Conservation (phyloP, 2,888 invertebrate genomes). For the Drosophila nr. perissopoda region DNA sequence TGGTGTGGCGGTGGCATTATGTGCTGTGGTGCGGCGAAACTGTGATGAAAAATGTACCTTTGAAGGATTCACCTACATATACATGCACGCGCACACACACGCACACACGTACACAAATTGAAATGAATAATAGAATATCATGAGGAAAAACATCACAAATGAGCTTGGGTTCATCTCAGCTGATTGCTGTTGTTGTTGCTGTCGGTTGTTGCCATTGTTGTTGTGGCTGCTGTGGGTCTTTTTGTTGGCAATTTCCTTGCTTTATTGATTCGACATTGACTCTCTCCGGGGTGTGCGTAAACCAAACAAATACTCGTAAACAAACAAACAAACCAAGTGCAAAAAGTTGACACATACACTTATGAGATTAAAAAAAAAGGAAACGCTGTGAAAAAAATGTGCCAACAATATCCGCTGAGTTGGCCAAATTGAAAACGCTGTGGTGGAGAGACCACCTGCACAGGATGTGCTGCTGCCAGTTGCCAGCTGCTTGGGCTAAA, state of each 20-base stretch:
- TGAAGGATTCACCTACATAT: slow-evolving; percentile 55
- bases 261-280: slow-evolving; percentile 66
- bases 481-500: slow-evolving; percentile 25
- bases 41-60: slow-evolving; percentile 73
- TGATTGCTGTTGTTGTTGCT: slow-evolving; percentile 34
- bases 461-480: slow-evolving; percentile 20
- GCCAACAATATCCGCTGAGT: slow-evolving; percentile 45
- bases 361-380: slow-evolving; percentile 71
- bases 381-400: slow-evolving; percentile 8
- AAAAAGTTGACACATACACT: slow-evolving; percentile 79
- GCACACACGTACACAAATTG: slow-evolving; percentile 50
- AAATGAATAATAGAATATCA: slow-evolving; percentile 78
- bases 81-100: slow-evolving; percentile 7
- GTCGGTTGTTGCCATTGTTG: slow-evolving; percentile 1
- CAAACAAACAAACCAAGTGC: slow-evolving; percentile 49
- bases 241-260: slow-evolving; percentile 65
- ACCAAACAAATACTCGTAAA: slow-evolving; percentile 47
- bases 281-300: slow-evolving; percentile 73
- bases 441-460: slow-evolving; percentile 30
- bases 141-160: slow-evolving; percentile 72
- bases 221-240: slow-evolving; percentile 38
- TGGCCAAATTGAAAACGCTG: slow-evolving; percentile 60
- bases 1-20: neutral
- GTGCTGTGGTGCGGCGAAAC: slow-evolving; percentile 9
- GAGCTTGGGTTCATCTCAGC: slow-evolving; percentile 52